Conservation (phyloP, 1,140 invertebrate species). For the Drosophila ambigua region DNA sequence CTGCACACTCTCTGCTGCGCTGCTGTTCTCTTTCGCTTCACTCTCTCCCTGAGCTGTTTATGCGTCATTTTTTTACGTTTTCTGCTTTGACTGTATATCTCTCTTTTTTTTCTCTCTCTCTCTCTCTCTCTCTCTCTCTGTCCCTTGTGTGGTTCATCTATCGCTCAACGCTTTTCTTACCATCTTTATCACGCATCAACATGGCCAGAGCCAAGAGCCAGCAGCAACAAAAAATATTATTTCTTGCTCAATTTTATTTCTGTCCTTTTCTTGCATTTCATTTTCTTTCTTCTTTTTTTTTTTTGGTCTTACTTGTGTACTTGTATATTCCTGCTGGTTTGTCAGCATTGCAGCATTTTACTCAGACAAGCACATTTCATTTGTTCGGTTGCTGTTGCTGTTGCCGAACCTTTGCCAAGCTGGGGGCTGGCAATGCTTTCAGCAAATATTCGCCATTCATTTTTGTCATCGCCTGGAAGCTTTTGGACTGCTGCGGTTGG, state of each 20-base stretch:
- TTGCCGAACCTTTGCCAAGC: conserved; percentile 7
- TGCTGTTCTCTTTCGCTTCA: conserved; percentile 6
- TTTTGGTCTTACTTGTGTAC: conserved; percentile 13
- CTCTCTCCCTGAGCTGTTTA: conserved; percentile 19
- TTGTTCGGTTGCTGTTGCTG: not conserved
- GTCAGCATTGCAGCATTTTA: conserved; percentile 78
- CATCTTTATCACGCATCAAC: conserved; percentile 55
- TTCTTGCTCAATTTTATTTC: conserved; percentile 56
- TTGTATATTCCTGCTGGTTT: conserved; percentile 44
- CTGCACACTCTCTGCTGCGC: conserved; percentile 54
- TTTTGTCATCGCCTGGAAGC: conserved; percentile 55
- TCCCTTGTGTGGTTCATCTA: conserved; percentile 11
- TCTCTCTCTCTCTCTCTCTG: conserved; percentile 16
- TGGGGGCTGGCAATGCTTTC: conserved; percentile 49
- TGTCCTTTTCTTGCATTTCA: conserved; percentile 18
- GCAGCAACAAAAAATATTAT: conserved; percentile 51
- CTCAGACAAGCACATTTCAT: conserved; percentile 41
- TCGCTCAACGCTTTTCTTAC: conserved; percentile 56
- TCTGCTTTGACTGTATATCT: not conserved
- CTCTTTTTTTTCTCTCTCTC: conserved; percentile 1
- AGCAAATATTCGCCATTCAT: conserved; percentile 57
- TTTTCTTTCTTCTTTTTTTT: conserved; percentile 21
- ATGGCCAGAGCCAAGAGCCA: conserved; percentile 17
- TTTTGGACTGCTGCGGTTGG: conserved; percentile 22
- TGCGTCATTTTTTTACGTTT: conserved; percentile 47